Base-by-base conservation (phyloP, 2,797 vertebrate species). In the Miichthys miiuy region DNA sequence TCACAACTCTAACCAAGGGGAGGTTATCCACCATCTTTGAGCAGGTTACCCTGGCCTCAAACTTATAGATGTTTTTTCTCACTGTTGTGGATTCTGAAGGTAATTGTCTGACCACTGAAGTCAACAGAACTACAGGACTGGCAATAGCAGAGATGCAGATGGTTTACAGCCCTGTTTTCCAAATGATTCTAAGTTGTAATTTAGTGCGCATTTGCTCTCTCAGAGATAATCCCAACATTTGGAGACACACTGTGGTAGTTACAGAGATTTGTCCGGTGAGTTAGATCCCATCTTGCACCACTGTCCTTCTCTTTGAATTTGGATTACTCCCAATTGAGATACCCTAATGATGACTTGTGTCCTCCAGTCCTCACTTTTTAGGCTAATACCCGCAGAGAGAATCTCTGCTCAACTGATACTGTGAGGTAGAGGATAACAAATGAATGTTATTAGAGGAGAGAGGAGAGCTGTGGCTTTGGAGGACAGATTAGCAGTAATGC, bases 401-500 rank as follows among this genome's bases (percentile, higher is more conserved):
- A 87, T 77, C 82, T 25, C 79, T 41, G 27, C 68, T 58, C 57
- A 27, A 52, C 65, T 80, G 80, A 86, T 81, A 60, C 68, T 50
- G 75, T 57, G 80, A 75, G 64, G 38, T 73, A 84, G 81, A 78
- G 73, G 82, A 87, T 89, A 91, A 93, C 86, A 90, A 86, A 91
- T 90, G 80, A 87, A 84, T 82, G 87, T 91, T 92, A 90, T 91
- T 90, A 88, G 86, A 71, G 61, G 25, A 47, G 54, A 50, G 79
- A 82, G 79, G 27, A 83, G 79, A 81, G 80, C 79, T 56, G 52
- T 62, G 84, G 81, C 80, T 90, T 87, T 79, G 72, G 77, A 89
- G 91, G 77, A 86, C 75, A 89, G 92, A 92, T 91, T 91, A 91
- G 84, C 74, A 38, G 80, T 87, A 90, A 90, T 83, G 67, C 89